Evolutionary conservation across 2,113 vertebrate species (phyloP).

Genomic region (Melanerpes aurifrons): DNA sequence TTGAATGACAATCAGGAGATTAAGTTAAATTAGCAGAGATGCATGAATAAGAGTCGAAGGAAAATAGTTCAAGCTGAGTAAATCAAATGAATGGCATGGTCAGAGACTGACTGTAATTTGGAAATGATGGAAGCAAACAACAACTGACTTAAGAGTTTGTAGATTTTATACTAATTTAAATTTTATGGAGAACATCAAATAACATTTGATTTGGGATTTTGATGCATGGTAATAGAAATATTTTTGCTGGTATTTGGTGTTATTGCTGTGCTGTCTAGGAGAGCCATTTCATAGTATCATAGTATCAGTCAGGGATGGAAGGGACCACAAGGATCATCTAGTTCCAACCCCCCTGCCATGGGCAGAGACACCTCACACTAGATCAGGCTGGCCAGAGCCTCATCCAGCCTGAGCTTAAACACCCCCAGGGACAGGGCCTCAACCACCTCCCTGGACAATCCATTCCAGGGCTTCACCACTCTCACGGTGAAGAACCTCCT

Average conservation of each 20-base stretch:
- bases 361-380: no score
- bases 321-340: no score
- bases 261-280: not conserved
- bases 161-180: conserved; percentile 8
- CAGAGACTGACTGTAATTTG: conserved; percentile 40
- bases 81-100: conserved; percentile 49
- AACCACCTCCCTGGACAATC: no score
- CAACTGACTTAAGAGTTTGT: conserved; percentile 17
- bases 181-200: not conserved
- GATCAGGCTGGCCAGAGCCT: no score
- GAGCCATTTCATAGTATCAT: not conserved
- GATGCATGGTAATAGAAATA: not conserved
- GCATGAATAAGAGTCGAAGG: not conserved
- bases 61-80: conserved; percentile 50
- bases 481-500: no score
- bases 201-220: conserved; percentile 10
- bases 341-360: no score
- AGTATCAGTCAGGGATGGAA: no score
- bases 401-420: no score
- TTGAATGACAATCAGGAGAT: conserved; percentile 47
- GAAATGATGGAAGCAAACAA: conserved; percentile 26
- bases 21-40: conserved; percentile 50
- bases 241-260: not conserved
- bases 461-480: no score
- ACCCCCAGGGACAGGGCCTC: no score